Percentiles rank a stretch among this genome's conserved stretches.
These are phyloP conservation scores for Artibeus lituratus DNA, from an alignment of 2,797 vertebrate genomes.

Conservation along the genomic window DNA sequence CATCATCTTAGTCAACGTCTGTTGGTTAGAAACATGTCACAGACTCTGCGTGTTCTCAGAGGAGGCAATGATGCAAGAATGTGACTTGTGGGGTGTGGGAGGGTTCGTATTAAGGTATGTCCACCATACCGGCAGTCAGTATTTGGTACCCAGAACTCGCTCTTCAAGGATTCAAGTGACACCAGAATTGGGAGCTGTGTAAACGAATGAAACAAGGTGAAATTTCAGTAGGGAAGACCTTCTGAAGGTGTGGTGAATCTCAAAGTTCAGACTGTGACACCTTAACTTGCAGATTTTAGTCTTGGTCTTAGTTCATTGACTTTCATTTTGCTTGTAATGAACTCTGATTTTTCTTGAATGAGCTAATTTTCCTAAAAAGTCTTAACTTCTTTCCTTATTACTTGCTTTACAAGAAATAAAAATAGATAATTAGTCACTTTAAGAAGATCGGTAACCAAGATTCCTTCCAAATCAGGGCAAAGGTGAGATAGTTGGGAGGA, in stretches of 20 bases:
- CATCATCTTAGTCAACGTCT: not conserved
- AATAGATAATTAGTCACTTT: conserved; percentile 5
- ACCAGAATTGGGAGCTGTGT: not conserved
- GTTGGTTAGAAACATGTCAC: not conserved
- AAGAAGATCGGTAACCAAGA: not conserved
- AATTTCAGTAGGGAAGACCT: not conserved
- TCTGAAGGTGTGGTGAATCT: not conserved
- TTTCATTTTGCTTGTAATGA: not conserved
- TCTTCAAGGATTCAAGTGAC: not conserved
- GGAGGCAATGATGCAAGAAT: not conserved
- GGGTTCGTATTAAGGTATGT: not conserved
- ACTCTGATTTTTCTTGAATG: not conserved
- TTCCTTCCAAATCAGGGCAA: not conserved
- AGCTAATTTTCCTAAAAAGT: not conserved
- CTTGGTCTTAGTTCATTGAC: not conserved
- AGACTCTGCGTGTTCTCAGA: not conserved
- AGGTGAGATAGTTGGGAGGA: not conserved
- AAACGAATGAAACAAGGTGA: not conserved
- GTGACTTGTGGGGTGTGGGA: not conserved
- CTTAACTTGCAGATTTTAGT: not conserved
- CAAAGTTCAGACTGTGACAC: not conserved
- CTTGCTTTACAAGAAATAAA: not conserved
- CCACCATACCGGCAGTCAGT: not conserved
- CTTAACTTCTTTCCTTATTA: not conserved
- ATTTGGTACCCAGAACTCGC: not conserved